phyloP scores from a whole-genome alignment of 1,140 invertebrate species.

The Lamellibrachia luymesi region DNA sequence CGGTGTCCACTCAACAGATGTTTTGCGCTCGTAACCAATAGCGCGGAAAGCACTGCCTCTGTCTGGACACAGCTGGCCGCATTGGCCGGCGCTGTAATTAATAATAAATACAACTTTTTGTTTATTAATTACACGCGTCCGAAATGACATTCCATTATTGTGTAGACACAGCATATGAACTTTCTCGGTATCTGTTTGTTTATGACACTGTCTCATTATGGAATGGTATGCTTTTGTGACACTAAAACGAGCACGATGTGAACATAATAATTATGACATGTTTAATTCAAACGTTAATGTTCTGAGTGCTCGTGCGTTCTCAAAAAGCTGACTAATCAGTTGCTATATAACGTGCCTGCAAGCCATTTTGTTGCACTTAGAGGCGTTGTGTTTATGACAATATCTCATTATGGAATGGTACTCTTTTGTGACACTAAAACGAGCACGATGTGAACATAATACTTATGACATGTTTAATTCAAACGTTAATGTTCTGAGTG shows the following conservation, averaged over 20 bases:
- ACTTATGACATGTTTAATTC: neutral
- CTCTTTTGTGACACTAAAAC: too few relatives aligned
- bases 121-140: neutral
- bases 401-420: too few relatives aligned
- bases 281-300: neutral
- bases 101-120: neutral
- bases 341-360: too few relatives aligned
- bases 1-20: neutral
- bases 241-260: neutral
- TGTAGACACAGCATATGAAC: neutral
- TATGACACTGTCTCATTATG: neutral
- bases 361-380: too few relatives aligned
- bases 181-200: neutral
- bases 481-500: neutral
- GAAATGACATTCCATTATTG: neutral
- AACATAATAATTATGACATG: neutral
- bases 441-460: neutral
- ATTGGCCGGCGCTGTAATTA: neutral
- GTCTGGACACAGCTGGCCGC: neutral
- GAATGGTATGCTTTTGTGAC: neutral
- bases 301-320: neutral
- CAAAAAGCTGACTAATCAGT: neutral
- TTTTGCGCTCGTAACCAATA: neutral
- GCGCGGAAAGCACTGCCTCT: neutral
- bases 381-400: too few relatives aligned